Evolutionary conservation across 2,113 vertebrate genomes (phyloP).

Genomic region (Centropus bengalensis): DNA sequence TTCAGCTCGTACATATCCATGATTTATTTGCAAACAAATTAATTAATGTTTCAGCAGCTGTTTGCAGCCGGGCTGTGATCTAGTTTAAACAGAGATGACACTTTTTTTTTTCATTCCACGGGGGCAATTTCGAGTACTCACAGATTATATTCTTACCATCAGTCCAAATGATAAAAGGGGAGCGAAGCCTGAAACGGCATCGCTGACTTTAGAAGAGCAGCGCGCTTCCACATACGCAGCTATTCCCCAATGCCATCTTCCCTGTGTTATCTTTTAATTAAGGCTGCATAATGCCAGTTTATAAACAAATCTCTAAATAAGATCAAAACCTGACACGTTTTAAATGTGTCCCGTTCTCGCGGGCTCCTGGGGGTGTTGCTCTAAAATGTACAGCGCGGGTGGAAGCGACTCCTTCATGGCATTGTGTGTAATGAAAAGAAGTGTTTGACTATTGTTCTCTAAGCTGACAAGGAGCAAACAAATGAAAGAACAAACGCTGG

Average conservation of each 20-base stretch:
- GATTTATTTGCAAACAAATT: conserved; percentile 87
- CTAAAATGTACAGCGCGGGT: conserved; percentile 71
- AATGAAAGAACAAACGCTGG: conserved; percentile 69
- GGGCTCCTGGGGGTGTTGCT: conserved; percentile 69
- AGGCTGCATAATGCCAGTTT: conserved; percentile 75
- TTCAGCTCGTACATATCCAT: conserved; percentile 74
- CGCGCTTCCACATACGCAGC: conserved; percentile 30
- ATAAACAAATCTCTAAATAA: conserved; percentile 77
- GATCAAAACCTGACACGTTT: conserved; percentile 78
- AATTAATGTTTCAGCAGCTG: conserved; percentile 85
- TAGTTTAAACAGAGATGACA: conserved; percentile 79
- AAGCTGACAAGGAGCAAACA: conserved; percentile 77
- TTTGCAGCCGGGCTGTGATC: conserved; percentile 81
- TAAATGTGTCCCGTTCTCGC: conserved; percentile 72
- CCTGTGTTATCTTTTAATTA: conserved; percentile 78
- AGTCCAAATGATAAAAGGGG: conserved; percentile 74
- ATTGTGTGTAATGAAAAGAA: conserved; percentile 71
- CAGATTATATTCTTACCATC: conserved; percentile 73
- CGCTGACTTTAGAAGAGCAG: conserved; percentile 71
- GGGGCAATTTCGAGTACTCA: conserved; percentile 72
- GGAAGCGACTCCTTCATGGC: conserved; percentile 64
- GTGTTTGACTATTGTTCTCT: conserved; percentile 76
- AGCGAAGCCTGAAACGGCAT: conserved; percentile 67
- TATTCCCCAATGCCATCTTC: conserved; percentile 62
- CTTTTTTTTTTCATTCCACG: conserved; percentile 73